Base-by-base conservation (phyloP, 2,888 invertebrate genomes). In the Cataglyphis albicans region DNA sequence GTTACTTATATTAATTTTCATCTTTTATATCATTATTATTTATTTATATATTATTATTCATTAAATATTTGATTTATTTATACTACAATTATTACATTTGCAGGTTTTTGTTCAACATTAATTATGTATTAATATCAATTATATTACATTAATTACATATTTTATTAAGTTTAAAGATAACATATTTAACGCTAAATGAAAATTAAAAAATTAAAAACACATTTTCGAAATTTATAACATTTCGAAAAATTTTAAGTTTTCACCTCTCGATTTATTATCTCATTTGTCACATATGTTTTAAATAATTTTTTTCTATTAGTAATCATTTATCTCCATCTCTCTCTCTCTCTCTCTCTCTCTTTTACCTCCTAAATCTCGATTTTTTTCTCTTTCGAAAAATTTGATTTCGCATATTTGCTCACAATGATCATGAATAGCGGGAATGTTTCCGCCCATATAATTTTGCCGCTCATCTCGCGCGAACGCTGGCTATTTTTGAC, bases 401-500 rank as follows among this genome's bases (percentile, higher is more conserved):
- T 38, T 38, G 21, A 68, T 78, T 25, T 41, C 15, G 5, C 32
- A 15, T 35, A 32, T 65, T 7, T 41, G 3, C 10, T 15, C 44
- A 18, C 15, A 4, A 68, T 29, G 18, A 67, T 59, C 18, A 21
- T 21, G 12, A 70, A 18, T 48, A 44, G 68, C 32, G 12, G 9
- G 59, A 35, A 35, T 68, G 15, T 35, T 80, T 68, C 78, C 78
- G 70, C 32, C 25, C 29, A 55, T 29, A 29, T 41, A 12, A 68
- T 68, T 78, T 55, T 48, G 29, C 35, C 44, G 12, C 44, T 70
- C 70, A 32, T 76, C 32, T 57, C 59, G 68, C 29, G n/a, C 59
- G 59, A 32, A 29, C 18, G 35, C n/a, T 12, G 55, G 78, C 59
- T 80, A 80, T 80, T 80, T 80, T 44, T 80, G 78, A 80, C 68